Evolutionary conservation across 2,888 invertebrate genomes (phyloP), one percentile per base, ranked within the genome.

Genomic region (Lasioglossum leucozonium): DNA sequence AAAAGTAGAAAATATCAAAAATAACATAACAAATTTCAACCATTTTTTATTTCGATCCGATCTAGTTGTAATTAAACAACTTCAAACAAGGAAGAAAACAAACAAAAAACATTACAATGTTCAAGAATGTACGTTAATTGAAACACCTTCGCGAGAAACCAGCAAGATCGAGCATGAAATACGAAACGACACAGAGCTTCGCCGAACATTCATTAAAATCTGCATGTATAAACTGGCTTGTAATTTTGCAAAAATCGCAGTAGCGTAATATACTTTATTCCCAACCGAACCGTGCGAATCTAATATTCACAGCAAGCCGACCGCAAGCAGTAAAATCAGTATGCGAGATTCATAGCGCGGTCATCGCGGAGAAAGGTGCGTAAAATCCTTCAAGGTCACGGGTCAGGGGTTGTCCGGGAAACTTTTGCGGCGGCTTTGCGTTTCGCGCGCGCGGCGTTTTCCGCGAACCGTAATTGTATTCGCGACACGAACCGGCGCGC

Each of bases 261-360:
- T 30, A 5, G 62, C 8, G 34, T 8, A 34, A 30, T 67, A 22
- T 37, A 37, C 30, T 16, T 62, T 62, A 67, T 67, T 67, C 37
- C 37, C 67, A 22, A 18, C 18, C 18, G 22, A 34, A 34, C 65
- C 65, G 37, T 22, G 62, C 62, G 62, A 69, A 69, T 69, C 69
- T 69, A 40, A 37, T 69, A 69, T 69, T 65, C 37, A 5, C 37
- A 2, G 11, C 37, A 3, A 10, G 18, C 42, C 58, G 73, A 84
- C 86, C 88, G 72, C 78, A 86, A 34, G 34, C 76, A 34, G 72
- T 72, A 83, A 89, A 44, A 85, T 86, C 77, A 77, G 82, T 89
- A 83, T 86, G 85, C 85, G 76, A 30, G 47, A 74, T 88, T 65
- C 88, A 80, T 85, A 80, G 34, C 58, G 42, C 37, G 77, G 47